Evolutionary conservation across 1,140 invertebrate species (phyloP).

Genomic region (Brachionus plicatilis): DNA sequence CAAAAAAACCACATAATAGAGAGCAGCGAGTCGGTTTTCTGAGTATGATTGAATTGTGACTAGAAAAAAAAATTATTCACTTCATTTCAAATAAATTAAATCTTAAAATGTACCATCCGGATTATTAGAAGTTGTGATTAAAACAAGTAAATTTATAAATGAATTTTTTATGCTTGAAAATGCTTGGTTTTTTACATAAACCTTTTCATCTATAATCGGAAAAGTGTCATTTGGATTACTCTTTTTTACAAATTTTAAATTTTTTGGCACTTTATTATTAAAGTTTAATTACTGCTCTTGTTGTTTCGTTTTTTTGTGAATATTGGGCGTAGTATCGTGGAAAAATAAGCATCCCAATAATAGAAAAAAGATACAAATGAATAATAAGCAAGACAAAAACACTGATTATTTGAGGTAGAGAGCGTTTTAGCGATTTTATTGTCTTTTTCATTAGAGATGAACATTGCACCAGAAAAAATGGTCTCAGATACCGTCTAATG

Average conservation of each 20-base stretch:
- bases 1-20: constrained; percentile 53
- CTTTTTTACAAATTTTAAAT: neutral
- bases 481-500: constrained; percentile 49
- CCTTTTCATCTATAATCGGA: neutral
- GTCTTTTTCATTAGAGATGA: constrained; percentile 54
- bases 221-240: neutral
- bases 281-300: neutral
- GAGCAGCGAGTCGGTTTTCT: constrained; percentile 47
- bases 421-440: constrained; percentile 49
- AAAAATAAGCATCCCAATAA: constrained; percentile 54
- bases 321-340: constrained; percentile 41
- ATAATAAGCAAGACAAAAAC: constrained; percentile 48
- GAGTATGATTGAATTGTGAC: constrained; percentile 53
- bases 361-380: constrained; percentile 51
- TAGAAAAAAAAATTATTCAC: constrained; percentile 43
- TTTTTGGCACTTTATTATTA: neutral
- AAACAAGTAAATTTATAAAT: constrained; percentile 51
- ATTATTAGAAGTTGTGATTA: constrained; percentile 54
- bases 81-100: neutral
- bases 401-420: constrained; percentile 51
- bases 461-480: constrained; percentile 50
- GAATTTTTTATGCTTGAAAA: constrained; percentile 37
- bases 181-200: constrained; percentile 36
- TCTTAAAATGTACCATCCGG: constrained; percentile 48
- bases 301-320: neutral